Percentiles rank a stretch among this genome's conserved stretches.
phyloP scores from a whole-genome alignment of 2,888 invertebrate species.

The Zaprionus lineosus region DNA sequence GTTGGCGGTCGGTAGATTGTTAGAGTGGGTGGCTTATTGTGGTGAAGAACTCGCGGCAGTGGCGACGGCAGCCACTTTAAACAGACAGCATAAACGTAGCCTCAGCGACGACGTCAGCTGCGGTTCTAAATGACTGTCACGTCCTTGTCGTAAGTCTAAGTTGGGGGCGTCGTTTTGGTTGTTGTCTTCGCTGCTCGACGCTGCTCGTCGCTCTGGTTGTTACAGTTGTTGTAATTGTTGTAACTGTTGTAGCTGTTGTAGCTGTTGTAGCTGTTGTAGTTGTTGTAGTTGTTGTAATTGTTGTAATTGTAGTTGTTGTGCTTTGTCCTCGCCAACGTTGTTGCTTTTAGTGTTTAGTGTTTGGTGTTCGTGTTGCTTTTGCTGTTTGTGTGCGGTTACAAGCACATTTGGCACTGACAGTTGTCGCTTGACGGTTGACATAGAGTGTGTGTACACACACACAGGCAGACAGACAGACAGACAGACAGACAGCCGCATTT shows the following conservation, averaged over 20 bases:
- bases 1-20: background rate
- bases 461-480: conserved; percentile 15
- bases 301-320: conserved; percentile 24
- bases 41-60: conserved; percentile 30
- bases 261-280: conserved; percentile 2
- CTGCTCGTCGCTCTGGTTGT: background rate
- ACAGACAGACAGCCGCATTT: conserved; percentile 42
- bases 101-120: conserved; percentile 50
- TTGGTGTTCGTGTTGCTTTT: conserved; percentile 22
- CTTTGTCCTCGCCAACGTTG: conserved; percentile 38
- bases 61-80: conserved; percentile 68
- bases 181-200: conserved; percentile 22
- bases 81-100: conserved; percentile 52
- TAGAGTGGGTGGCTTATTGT: no score
- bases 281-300: conserved; percentile 19
- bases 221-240: conserved; percentile 20
- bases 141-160: conserved; percentile 75
- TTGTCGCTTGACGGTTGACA: conserved; percentile 77
- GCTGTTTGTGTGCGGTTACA: conserved; percentile 71
- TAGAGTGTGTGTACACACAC: conserved; percentile 48
- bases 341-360: conserved; percentile 20
- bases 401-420: conserved; percentile 81
- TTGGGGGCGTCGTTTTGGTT: conserved; percentile 47
- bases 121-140: conserved; percentile 77
- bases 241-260: conserved; percentile 21